Conservation (phyloP, 2,797 vertebrate genomes). For the Hydrolagus colliei region DNA sequence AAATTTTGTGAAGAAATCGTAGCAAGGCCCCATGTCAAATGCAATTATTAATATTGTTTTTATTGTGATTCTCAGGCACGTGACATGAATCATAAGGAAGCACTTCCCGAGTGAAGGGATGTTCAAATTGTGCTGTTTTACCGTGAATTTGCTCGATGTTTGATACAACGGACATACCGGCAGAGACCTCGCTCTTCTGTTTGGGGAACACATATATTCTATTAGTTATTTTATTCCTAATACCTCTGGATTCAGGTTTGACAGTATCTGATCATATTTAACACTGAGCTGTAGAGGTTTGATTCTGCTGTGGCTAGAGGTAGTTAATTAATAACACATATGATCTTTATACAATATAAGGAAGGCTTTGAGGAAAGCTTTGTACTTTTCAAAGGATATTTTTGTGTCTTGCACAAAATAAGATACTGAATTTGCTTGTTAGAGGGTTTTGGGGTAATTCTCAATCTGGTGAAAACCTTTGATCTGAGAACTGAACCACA, state of each 20-base stretch:
- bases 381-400: conserved; percentile 22
- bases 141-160: not conserved
- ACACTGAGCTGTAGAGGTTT: not conserved
- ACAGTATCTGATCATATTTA: not conserved
- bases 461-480: not conserved
- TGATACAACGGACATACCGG: not conserved
- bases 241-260: not conserved
- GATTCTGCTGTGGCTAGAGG: not conserved
- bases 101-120: not conserved
- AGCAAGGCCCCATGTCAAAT: no score
- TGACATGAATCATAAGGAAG: not conserved
- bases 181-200: not conserved
- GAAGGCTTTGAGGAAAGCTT: conserved; percentile 18
- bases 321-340: conserved; percentile 25
- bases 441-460: not conserved
- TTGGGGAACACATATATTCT: not conserved
- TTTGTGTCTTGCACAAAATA: not conserved
- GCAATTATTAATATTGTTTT: no score
- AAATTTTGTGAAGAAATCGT: no score
- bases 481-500: conserved; percentile 8
- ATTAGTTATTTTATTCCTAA: not conserved
- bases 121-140: not conserved
- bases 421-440: not conserved
- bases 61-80: no score
- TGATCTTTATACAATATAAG: not conserved